Percentiles rank a stretch among this genome's conserved stretches.
Conservation (phyloP, 2,888 invertebrate genomes). For the Lasioglossum calceatum region DNA sequence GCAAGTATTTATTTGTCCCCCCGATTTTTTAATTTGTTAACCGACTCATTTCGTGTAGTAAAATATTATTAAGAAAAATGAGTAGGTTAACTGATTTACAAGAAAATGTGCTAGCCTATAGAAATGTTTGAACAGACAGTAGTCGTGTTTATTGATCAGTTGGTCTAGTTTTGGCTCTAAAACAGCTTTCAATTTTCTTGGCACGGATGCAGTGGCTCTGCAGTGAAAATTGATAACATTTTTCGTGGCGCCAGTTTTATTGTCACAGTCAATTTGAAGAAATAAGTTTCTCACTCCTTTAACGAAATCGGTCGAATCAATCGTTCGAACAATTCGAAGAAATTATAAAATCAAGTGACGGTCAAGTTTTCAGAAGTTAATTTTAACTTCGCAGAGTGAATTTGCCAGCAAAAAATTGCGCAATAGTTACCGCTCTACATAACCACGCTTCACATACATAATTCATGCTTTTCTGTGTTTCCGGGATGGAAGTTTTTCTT, state of each 20-base stretch:
- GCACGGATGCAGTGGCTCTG: not conserved
- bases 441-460: not conserved
- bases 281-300: not conserved
- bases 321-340: not conserved
- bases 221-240: not conserved
- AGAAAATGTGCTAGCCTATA: too few relatives aligned
- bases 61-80: not conserved
- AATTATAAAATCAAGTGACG: not conserved
- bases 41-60: too few relatives aligned
- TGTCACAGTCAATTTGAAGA: not conserved
- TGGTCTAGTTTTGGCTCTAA: constrained; percentile 7
- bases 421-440: not conserved
- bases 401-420: not conserved
- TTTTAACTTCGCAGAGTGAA: not conserved
- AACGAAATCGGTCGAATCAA: not conserved
- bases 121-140: not conserved
- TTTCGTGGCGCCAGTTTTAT: not conserved
- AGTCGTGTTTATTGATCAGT: not conserved
- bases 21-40: not conserved
- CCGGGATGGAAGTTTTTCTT: not conserved
- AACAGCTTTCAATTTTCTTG: constrained; percentile 2
- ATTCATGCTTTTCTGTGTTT: not conserved
- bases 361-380: not conserved
- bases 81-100: too few relatives aligned
- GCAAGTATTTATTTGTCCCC: not conserved